phyloP scores from a whole-genome alignment of 2,888 invertebrate genomes.

The Andrena hattorfiana region DNA sequence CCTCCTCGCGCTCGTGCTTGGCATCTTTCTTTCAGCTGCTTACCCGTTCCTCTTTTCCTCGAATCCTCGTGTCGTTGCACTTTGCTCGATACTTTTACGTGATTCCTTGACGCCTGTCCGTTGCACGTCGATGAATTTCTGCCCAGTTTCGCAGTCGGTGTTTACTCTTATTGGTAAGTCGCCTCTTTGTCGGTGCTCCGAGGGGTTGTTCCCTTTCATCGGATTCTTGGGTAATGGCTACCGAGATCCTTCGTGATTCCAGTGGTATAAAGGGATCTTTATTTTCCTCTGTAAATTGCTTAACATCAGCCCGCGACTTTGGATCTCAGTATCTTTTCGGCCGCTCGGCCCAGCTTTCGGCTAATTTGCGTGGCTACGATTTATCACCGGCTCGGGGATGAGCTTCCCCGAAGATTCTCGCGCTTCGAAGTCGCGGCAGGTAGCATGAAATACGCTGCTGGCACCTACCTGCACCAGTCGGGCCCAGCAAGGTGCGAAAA shows the following conservation, averaged over 20 bases:
- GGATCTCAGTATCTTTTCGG: background rate
- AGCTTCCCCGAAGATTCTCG: background rate
- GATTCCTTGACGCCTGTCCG: constrained; percentile 22
- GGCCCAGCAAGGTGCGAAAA: constrained; percentile 77
- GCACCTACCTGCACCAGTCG: constrained; percentile 52
- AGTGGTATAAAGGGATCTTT: background rate
- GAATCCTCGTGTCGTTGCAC: constrained; percentile 49
- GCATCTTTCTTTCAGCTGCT: constrained; percentile 39
- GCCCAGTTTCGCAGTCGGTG: background rate
- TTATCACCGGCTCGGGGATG: background rate
- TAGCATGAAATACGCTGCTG: constrained; percentile 68
- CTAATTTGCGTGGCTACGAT: background rate
- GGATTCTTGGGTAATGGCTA: background rate
- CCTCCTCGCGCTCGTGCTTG: constrained; percentile 21
- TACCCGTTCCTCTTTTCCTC: constrained; percentile 30
- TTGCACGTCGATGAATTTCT: background rate
- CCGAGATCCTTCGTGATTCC: background rate
- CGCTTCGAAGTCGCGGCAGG: constrained; percentile 50
- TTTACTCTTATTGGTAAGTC: constrained; percentile 21
- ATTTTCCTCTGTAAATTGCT: background rate
- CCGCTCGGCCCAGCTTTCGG: background rate
- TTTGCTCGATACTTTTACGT: constrained; percentile 35
- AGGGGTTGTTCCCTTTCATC: constrained; percentile 9
- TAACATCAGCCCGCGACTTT: background rate
- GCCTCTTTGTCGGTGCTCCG: constrained; percentile 7